Conservation (phyloP, 2,797 vertebrate species). For the Coracias cyanogaster region DNA sequence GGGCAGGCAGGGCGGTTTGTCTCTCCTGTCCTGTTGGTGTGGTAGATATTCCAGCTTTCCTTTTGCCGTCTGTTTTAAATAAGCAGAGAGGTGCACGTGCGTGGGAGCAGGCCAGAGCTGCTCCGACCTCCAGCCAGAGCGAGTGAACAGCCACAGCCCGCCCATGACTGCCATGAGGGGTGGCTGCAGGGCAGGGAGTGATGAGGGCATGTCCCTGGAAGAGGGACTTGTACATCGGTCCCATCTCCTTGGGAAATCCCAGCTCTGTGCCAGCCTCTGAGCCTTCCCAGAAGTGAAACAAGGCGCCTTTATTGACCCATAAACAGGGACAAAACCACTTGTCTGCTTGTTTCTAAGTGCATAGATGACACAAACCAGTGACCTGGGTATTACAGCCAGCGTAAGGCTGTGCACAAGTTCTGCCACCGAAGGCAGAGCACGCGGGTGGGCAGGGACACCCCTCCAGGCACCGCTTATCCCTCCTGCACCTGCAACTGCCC, state of each 20-base stretch:
- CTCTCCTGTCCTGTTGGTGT: neutral
- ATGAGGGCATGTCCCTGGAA: neutral
- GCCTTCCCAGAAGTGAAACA: neutral
- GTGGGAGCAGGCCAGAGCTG: neutral
- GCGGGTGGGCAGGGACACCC: fast-evolving
- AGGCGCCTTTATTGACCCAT: neutral
- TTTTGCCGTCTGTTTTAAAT: neutral
- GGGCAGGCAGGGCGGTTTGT: neutral
- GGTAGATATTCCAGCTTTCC: neutral
- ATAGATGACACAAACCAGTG: neutral
- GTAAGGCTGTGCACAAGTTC: neutral
- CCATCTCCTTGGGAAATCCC: neutral
- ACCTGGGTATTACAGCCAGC: fast-evolving
- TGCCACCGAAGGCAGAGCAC: neutral
- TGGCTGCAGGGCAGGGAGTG: fast-evolving
- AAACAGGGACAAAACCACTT: neutral
- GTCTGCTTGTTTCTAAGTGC: neutral
- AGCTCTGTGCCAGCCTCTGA: neutral
- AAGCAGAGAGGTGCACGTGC: fast-evolving
- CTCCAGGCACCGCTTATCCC: neutral
- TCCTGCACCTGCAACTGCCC: fast-evolving
- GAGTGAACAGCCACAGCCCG: fast-evolving
- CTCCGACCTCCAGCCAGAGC: neutral
- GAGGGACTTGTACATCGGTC: fast-evolving
- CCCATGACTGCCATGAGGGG: neutral